Percentiles rank a stretch among this genome's conserved stretches.
Evolutionary conservation across 1,140 invertebrate genomes (phyloP).

Genomic region (Stegodyphus mimosarum): DNA sequence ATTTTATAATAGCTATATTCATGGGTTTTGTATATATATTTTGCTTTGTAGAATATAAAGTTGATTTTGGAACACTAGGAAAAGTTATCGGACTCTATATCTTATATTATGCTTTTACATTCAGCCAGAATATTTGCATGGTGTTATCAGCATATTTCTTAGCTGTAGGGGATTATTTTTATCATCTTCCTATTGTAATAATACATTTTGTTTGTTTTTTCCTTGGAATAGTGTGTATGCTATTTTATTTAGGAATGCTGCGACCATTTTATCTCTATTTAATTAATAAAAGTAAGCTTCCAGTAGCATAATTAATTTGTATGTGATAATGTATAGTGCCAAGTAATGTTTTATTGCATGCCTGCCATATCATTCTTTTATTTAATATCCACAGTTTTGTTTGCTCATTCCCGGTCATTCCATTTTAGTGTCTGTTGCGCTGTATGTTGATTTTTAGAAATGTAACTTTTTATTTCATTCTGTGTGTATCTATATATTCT

Average conservation of each 20-base stretch:
- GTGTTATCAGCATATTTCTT: conserved; percentile 54
- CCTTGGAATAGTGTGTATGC: conserved; percentile 62
- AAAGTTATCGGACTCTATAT: conserved; percentile 41
- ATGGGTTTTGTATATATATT: conserved; percentile 60
- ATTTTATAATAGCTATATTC: conserved; percentile 39
- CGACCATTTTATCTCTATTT: conserved; percentile 54
- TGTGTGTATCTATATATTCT: too few relatives aligned
- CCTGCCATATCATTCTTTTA: too few relatives aligned
- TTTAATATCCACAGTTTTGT: too few relatives aligned
- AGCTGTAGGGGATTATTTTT: conserved; percentile 13
- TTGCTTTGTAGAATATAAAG: conserved; percentile 60
- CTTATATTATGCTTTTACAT: conserved; percentile 58
- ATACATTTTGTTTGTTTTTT: conserved; percentile 61
- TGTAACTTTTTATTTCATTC: too few relatives aligned
- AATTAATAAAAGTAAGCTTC: conserved; percentile 16
- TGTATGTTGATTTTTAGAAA: too few relatives aligned
- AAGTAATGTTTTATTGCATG: conserved; percentile 18
- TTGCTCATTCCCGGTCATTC: too few relatives aligned
- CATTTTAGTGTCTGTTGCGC: too few relatives aligned
- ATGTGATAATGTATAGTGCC: conserved; percentile 50
- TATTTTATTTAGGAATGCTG: conserved; percentile 58
- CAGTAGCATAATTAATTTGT: conserved; percentile 10
- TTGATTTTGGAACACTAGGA: conserved; percentile 50
- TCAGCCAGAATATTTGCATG: conserved; percentile 51
- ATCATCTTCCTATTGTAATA: conserved; percentile 53